Evolutionary conservation across 1,140 invertebrate genomes (phyloP), one percentile per base, ranked within the genome.

Genomic region (Vanessa atalanta): DNA sequence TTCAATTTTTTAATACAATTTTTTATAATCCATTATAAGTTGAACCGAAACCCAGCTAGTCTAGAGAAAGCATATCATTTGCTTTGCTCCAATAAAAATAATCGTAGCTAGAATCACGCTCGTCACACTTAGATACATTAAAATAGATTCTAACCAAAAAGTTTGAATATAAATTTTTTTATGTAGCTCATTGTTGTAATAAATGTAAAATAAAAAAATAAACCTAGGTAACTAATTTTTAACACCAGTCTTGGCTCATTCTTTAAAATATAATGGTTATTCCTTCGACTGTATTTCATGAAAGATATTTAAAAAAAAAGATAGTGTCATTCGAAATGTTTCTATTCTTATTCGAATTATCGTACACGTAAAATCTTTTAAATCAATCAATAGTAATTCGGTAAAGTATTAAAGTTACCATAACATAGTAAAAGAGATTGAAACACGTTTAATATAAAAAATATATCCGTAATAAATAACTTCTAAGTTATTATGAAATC

Each of bases 81-180:
- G 79, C 77, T 80, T 75, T 85, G 85, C 85, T 85, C 83, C 83
- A 85, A 84, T 85, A 85, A 87, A 83, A 83, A 79, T 60, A 60
- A 60, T 14, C 13, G n/a, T 51, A 31, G 6, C 9, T n/a, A 16
- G 8, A 23, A 57, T 23, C 53, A 57, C 20, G 82, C 86, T 91
- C 72, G 80, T 85, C 80, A 73, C 76, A 74, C 70, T 77, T 73
- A 78, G 51, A 26, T 47, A 55, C 66, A 69, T 69, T 75, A 66
- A 80, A 75, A 69, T 66, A 68, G 66, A 67, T 69, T 69, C 47
- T 43, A 69, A 57, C 65, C 37, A 55, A 68, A 67, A 67, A 53
- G 57, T 31, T 61, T 61, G 7, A 60, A 61, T 57, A 13, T 9
- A 61, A 61, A 12, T 31, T 61, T 31, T 26, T 60, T 61, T 61